Base-by-base conservation (phyloP, 2,888 invertebrate genomes). In the Aquatica leii region DNA sequence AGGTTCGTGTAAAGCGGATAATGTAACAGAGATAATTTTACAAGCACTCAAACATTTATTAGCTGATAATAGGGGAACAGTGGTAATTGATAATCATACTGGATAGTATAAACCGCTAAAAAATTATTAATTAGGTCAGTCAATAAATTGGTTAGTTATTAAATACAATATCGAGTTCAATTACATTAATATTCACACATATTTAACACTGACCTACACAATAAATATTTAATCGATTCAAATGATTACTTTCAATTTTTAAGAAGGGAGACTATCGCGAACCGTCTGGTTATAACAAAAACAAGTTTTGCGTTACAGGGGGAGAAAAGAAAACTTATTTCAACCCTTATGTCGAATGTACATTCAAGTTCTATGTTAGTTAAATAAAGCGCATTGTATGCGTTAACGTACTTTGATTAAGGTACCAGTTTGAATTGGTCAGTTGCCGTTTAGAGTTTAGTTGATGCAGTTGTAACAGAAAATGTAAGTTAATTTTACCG, bases 181-280 rank as follows among this genome's bases (percentile, higher is more conserved):
- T 78, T 78, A 74, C 76, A 78, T 78, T 78, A 78, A 77, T 77
- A 78, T 78, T 76, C 77, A 77, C 78, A 74, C 77, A 75, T 75
- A 78, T 78, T 77, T 76, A 77, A 76, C 77, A 78, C 76, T 77
- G 77, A 79, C 79, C 78, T 78, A 77, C 72, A 74, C 70, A 49
- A 18, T 46, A 18, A 46, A 46, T 37, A 37, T 12, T n/a, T 37
- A 18, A 46, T 20, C 46, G 46, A 46, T 46, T n/a, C n/a, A 46
- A 3, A 3, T 40, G 14, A n/a, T 12, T 40, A 15, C 17, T 43
- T 43, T 12, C 43, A 8, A 43, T 17, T 43, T 43, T 43, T 43
- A 24, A 24, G 24, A 24, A 24, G 6, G 6, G 54, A 54, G 12
- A 37, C n/a, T 18, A 69, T 69, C 65, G 69, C 69, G 69, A 71